Percentiles rank a stretch among this genome's conserved stretches.
phyloP scores from a whole-genome alignment of 2,113 vertebrate species.

The Procapra przewalskii region DNA sequence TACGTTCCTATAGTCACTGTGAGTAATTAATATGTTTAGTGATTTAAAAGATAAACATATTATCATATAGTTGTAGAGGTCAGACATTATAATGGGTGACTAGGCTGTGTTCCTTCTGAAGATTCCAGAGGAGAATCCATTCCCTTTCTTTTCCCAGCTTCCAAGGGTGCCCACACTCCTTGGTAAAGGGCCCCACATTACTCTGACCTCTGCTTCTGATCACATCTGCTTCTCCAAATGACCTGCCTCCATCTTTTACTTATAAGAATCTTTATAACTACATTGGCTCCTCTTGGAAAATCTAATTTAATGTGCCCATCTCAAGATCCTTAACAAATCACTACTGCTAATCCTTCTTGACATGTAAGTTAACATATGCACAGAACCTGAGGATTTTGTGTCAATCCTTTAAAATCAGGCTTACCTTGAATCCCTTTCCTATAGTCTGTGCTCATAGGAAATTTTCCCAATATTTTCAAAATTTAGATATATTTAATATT shows the following conservation, averaged over 20 bases:
- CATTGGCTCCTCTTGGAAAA: neutral
- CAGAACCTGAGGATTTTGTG: neutral
- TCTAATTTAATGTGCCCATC: neutral
- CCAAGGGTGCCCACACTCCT: neutral
- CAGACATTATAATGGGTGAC: neutral
- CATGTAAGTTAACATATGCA: neutral
- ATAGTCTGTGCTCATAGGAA: neutral
- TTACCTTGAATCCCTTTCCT: too few relatives aligned
- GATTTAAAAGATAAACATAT: neutral
- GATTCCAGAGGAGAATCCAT: accelerated
- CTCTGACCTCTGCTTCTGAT: neutral
- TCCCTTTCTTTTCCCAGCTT: neutral
- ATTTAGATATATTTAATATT: neutral
- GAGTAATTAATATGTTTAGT: neutral
- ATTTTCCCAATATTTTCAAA: neutral
- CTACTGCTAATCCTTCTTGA: neutral
- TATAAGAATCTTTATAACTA: neutral
- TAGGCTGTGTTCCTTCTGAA: neutral
- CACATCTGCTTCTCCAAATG: neutral
- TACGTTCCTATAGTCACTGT: neutral
- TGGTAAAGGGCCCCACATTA: neutral
- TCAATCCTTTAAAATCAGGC: neutral
- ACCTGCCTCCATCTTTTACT: neutral
- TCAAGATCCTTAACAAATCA: neutral
- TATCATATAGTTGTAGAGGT: neutral